Percentiles rank a stretch among this genome's conserved stretches.
Conservation (phyloP, 2,797 vertebrate genomes). For the Sardinella longiceps region DNA sequence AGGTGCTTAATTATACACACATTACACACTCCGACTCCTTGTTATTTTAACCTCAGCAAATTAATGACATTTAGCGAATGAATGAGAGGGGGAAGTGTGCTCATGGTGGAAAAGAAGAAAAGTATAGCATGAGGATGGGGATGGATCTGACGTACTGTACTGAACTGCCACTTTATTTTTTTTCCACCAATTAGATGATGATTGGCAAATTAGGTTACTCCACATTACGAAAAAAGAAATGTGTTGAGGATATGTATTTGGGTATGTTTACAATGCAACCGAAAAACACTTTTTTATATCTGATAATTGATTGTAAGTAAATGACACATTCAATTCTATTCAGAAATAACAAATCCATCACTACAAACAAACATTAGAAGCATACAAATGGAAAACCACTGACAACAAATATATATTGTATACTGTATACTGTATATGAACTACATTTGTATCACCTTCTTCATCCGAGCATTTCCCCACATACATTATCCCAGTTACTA, state of each 20-base stretch:
- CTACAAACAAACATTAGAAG: conserved; percentile 43
- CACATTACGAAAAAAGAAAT: neutral
- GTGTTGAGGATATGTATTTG: too few relatives aligned
- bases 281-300: neutral
- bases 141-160: conserved; percentile 53
- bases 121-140: conserved; percentile 52
- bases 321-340: neutral
- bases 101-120: conserved; percentile 56
- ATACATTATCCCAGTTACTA: neutral
- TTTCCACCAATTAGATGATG: neutral
- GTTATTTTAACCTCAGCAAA: conserved; percentile 79
- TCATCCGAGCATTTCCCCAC: neutral
- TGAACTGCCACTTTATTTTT: too few relatives aligned
- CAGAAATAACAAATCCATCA: conserved; percentile 7
- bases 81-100: conserved; percentile 64
- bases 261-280: neutral
- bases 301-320: neutral
- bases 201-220: neutral
- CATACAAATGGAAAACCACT: neutral
- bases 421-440: neutral
- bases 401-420: neutral
- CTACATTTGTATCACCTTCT: neutral
- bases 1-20: conserved; percentile 83
- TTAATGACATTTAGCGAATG: conserved; percentile 75
- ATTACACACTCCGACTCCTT: conserved; percentile 77